phyloP scores from a whole-genome alignment of 2,797 vertebrate genomes.

The Moxostoma hubbsi region DNA sequence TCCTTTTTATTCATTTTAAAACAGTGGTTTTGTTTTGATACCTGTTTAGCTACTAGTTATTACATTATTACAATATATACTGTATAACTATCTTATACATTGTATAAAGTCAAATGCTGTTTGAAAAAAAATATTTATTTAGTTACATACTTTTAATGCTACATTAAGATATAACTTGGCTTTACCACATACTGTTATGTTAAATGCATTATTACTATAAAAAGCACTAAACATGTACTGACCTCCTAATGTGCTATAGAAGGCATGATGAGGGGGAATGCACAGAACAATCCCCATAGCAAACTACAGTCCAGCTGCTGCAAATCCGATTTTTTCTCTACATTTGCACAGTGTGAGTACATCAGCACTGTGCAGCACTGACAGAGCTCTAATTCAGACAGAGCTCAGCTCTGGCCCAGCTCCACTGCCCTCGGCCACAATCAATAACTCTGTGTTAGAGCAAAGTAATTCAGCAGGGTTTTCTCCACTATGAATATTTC shows the following conservation, averaged over 20 bases:
- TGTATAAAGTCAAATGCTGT: no score
- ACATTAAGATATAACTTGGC: not conserved
- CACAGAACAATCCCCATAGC: constrained; percentile 11
- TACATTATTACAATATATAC: no score
- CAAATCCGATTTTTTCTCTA: constrained; percentile 14
- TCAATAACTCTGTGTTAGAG: constrained; percentile 47
- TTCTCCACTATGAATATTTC: constrained; percentile 39
- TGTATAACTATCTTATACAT: no score
- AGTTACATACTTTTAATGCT: not conserved
- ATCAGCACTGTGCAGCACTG: constrained; percentile 14
- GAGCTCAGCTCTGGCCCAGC: constrained; percentile 11
- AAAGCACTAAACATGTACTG: constrained; percentile 20
- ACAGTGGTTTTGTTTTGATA: not conserved
- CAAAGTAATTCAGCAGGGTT: constrained; percentile 42
- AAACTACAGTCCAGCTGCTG: constrained; percentile 8
- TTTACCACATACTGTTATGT: constrained; percentile 1
- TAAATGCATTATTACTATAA: constrained; percentile 32
- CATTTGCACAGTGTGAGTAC: constrained; percentile 25
- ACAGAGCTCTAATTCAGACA: constrained; percentile 45
- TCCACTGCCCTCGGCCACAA: constrained; percentile 45
- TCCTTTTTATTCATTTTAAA: not conserved
- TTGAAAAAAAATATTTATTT: no score
- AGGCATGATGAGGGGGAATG: constrained; percentile 21
- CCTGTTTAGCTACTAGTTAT: not conserved
- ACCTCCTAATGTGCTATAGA: constrained; percentile 35